Base-by-base conservation (phyloP, 2,113 vertebrate species). In the Callocephalon fimbriatum region DNA sequence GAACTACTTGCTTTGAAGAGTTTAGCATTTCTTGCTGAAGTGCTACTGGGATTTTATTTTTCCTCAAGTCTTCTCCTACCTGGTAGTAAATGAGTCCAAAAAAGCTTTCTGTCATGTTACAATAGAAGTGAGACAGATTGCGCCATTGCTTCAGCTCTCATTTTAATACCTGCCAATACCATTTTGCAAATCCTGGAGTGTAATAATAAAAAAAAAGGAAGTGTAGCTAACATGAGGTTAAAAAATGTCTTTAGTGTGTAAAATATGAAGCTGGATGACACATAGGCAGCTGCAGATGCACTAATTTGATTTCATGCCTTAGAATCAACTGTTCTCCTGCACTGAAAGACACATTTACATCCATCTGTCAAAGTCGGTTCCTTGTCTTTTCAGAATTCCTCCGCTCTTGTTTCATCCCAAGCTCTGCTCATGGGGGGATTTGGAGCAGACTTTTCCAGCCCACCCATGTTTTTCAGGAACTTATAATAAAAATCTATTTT, bases 231-330 rank as follows among this genome's bases (percentile, higher is more conserved):
- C 87, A 71, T 4, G 86, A 96, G 96, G 96, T 93, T 93, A 97
- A 98, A 97, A 97, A 94, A 96, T 94, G 98, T 98, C 97, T 97
- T 97, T 80, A 96, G 94, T 95, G 91, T 95, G 97, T 95, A 97
- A 97, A 96, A 91, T 86, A 51, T 18, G 94, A 95, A 88, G 91
- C 96, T 96, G 96, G 97, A 93, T 96, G 96, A 97, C 97, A 97
- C 54, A 90, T 91, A 96, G 96, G 97, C 97, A 98, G 98, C 98
- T 99, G 98, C 98, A 98, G 98, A 98, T 98, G 98, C 98, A 98
- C 98, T 99, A 98, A 99, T 99, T 99, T 99, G 98, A 99, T 99
- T 99, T 99, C 98, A 98, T 97, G 96, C 97, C 95, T 97, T 77
- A 66, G 94, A 97, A 97, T 98, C 98, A 98, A 98, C 97, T 97